Evolutionary conservation across 2,113 vertebrate genomes (phyloP), one percentile per base, ranked within the genome.

Genomic region (Nesogale talazaci): DNA sequence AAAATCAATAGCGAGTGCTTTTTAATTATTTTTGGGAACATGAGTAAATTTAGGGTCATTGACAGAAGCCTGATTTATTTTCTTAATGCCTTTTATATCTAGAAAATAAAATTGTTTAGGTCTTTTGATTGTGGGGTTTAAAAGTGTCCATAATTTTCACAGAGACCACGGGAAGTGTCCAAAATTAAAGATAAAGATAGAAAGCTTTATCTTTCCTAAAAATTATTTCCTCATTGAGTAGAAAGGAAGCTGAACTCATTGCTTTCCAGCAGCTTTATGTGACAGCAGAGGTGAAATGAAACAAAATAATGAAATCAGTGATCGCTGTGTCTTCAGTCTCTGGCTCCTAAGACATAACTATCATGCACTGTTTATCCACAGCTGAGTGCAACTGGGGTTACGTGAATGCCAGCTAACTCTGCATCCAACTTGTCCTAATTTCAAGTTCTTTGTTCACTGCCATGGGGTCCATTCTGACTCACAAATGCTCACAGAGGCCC

Each of bases 21-120:
- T 82, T 72, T 78, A 77, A 61, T 94, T 81, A 74, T 9, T 79
- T 83, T 92, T 11, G 70, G 63, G 27, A 86, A 42, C 10, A 56
- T 52, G 15, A n/a, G 23, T 34, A n/a, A 42, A 90, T 52, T 6
- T 22, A 16, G 6, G 16, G 42, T 56, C 42, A 7, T 17, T 67
- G n/a, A 34, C 0, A 83, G 27, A 61, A 65, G 15, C 3, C 79
- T 67, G 23, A 11, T 46, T 75, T 46, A 23, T 65, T 63, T 42
- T 12, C 52, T 81, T 19, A 76, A 79, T 4, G 86, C 31, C 46
- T 59, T 52, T 20, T 57, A 36, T 23, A 89, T 27, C 29, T 38
- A 57, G 20, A 70, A 77, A 16, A 57, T 46, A 29, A 78, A 63
- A 56, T 42, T 56, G 14, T 29, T 61, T 38, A 76, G 40, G 6